Base-by-base conservation (phyloP, 2,797 vertebrate genomes). In the Periparus ater region DNA sequence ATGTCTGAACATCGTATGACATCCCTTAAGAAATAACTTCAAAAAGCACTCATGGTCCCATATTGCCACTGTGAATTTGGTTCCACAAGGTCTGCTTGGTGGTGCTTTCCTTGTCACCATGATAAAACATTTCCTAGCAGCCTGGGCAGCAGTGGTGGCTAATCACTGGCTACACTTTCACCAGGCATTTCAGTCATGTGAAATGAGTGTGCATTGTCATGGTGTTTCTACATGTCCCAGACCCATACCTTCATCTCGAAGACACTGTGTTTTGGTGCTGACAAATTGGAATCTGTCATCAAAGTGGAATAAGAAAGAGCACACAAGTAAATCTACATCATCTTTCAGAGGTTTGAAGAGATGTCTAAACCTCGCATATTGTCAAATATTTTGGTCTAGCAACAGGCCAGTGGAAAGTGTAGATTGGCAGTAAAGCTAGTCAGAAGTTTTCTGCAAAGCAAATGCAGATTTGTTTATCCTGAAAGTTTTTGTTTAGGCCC, bases 361-460 rank as follows among this genome's bases (percentile, higher is more conserved):
- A 47, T 85, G 21, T 75, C 50, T 60, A 82, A 89, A 55, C 11
- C 38, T 18, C 21, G 47, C 30, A 27, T 72, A 81, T 68, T 74
- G 40, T 84, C 55, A 90, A 75, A 86, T 86, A 42, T 87, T 83
- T 79, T 80, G 55, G 65, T 79, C 74, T 54, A 95, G 29, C 1
- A 4, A 70, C 13, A 81, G 51, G 34, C 6, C 70, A 75, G 26
- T 30, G 21, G 76, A 90, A 94, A 91, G 21, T 45, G 7, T 15
- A 84, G 44, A 40, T 2, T 86, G 82, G 66, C 70, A 81, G 36
- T 20, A 78, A 32, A 85, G 8, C 18, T 73, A 58, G 51, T 62
- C 38, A 81, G 61, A 85, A 81, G 29, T 75, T 95, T 93, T 84
- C 62, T 93, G 55, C 20, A 90, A 84, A 84, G 20, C 6, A 91